Base-by-base conservation (phyloP, 2,113 vertebrate genomes). In the Blennius ocellaris region DNA sequence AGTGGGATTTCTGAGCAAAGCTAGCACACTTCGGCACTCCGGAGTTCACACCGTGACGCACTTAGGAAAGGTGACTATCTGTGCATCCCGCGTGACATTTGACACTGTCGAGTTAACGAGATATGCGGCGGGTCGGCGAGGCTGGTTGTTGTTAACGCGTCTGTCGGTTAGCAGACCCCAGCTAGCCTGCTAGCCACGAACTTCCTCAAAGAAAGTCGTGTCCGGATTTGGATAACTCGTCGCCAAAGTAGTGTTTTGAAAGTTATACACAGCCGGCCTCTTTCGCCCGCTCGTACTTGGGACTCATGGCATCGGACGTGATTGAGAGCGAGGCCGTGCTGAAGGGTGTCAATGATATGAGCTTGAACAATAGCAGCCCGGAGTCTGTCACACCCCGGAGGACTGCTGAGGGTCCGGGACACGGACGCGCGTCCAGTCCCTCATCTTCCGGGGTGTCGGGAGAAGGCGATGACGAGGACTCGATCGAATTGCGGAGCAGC, bases 221-320 rank as follows among this genome's bases (percentile, higher is more conserved):
- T 49, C 14, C 75, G 41, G 3, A 44, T 55, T 38, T 36, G 12
- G 4, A 41, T 10, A 17, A 62, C 8, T 1, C 8, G 52, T 5
- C 21, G 43, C 10, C 43, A 30, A 30, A 30, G 21, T 21, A 6
- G 53, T 3, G 16, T 60, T 76, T 61, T 37, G 12, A 17, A 12
- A 8, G 12, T 54, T 30, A 54, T 1, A 54, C 1, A 5, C 3
- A 2, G 58, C 11, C 8, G 8, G 55, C 48, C 57, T 56, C 6
- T 48, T 65, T 53, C 8, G 37, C 39, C 10, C 41, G 56, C 11
- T 54, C 67, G 8, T 47, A 61, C 6, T n/a, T 63, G 57, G 39
- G 51, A 43, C 67, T 17, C n/a, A 93, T 94, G 94, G 93, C 91
- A 69, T 84, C 93, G 62, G 92, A 92, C 69, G 84, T 80, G 68